Percentiles rank a stretch among this genome's conserved stretches.
These are phyloP conservation scores for Chrysodeixis includens DNA, from an alignment of 2,888 invertebrate species.

Conservation along the genomic window DNA sequence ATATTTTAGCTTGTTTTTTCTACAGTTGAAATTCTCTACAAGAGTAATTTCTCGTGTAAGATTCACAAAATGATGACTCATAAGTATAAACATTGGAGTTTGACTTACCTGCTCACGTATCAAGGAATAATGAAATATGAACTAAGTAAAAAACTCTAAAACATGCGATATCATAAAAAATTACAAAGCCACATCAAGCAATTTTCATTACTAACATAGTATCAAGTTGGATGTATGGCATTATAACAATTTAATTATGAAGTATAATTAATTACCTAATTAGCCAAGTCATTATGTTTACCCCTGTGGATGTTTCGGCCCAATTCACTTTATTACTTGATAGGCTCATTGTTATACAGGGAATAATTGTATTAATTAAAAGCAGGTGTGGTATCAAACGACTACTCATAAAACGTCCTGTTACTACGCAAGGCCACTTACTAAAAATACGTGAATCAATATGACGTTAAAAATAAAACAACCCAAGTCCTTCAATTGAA, in stretches of 20 bases:
- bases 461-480: conserved; percentile 4
- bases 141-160: too few relatives aligned
- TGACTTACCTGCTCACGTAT: too few relatives aligned
- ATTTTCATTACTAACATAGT: background rate
- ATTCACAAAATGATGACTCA: too few relatives aligned
- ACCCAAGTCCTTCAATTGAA: background rate
- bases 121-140: too few relatives aligned
- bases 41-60: too few relatives aligned
- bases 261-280: conserved; percentile 22
- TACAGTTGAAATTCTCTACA: too few relatives aligned
- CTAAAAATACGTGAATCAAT: background rate
- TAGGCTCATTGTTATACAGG: conserved; percentile 18
- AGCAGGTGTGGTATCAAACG: conserved; percentile 25
- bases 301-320: conserved; percentile 32
- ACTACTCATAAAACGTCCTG: conserved; percentile 2
- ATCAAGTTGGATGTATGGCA: background rate
- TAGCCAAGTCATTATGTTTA: conserved; percentile 42
- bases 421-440: background rate
- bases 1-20: too few relatives aligned
- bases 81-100: too few relatives aligned
- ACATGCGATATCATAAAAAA: background rate
- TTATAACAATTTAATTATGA: background rate
- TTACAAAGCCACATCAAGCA: background rate
- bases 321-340: conserved; percentile 29
- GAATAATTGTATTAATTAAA: conserved; percentile 24